Evolutionary conservation across 2,797 vertebrate species (phyloP), one percentile per base, ranked within the genome.

Genomic region (Loriculus beryllinus): DNA sequence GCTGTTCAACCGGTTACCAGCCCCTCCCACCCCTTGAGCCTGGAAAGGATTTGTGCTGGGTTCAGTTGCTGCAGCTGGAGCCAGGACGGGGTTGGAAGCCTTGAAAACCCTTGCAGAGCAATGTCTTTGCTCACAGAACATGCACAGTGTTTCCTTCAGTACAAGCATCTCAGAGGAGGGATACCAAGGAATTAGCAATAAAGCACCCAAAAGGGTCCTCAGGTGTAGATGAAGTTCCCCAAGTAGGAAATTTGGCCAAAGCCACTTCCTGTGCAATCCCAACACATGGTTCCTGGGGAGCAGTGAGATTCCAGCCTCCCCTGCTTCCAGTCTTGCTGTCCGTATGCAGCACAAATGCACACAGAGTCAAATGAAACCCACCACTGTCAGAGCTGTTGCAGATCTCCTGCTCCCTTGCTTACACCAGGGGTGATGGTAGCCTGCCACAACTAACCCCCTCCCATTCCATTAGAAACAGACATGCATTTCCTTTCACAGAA

Each of bases 201-300:
- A 39, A 0, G 0, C 15, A 47, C 23, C n/a, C 67, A 28, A 76
- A 62, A 49, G 11, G 9, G 14, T 52, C 6, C n/a, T 54, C 48
- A 18, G 67, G 11, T n/a, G 20, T 39, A 51, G n/a, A 15, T 6
- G 1, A 39, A 26, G 2, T 57, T 75, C 18, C 12, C 5, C 23
- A 9, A 9, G 10, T 0, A 17, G 37, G 48, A 82, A 64, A 68
- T 62, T 1, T 39, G n/a, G 8, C 13, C 5, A 7, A 77, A 69
- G 21, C 23, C 5, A 1, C 15, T 75, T 45, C 9, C 48, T 43
- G 12, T 0, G 0, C 21, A 33, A 3, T 39, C 12, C 48, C 6
- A 4, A 29, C 13, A 16, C 56, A 4, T 0, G 1, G 3, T 59
- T 48, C 37, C 40, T 40, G 67, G 18, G 39, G 12, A 28, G 2